Percentiles rank a stretch among this genome's conserved stretches.
These are phyloP conservation scores for Rhadinocentrus ornatus DNA, from an alignment of 2,797 vertebrate species.

Conservation along the genomic window DNA sequence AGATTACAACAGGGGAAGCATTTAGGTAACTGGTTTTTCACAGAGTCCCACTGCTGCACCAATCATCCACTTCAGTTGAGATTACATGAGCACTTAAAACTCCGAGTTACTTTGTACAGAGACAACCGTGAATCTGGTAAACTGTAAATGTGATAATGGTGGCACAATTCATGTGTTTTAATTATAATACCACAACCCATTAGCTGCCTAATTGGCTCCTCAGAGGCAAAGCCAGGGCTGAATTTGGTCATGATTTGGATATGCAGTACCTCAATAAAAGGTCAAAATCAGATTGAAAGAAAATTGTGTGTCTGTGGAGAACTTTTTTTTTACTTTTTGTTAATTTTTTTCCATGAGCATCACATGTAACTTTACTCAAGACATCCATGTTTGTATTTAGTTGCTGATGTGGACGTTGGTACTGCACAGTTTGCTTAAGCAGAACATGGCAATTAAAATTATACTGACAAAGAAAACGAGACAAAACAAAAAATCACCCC, in stretches of 20 bases:
- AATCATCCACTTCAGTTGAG: constrained; percentile 46
- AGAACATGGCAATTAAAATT: not conserved
- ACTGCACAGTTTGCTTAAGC: not conserved
- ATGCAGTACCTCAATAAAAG: not conserved
- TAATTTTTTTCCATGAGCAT: constrained; percentile 13
- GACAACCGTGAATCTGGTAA: constrained; percentile 26
- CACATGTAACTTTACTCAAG: constrained; percentile 20
- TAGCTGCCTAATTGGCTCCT: constrained; percentile 38
- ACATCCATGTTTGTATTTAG: constrained; percentile 14
- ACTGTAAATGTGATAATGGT: constrained; percentile 16
- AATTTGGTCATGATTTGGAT: constrained; percentile 11
- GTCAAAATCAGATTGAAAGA: not conserved
- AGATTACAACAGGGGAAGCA: constrained; percentile 20
- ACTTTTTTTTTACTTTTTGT: not conserved
- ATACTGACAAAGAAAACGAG: not conserved
- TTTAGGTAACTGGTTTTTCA: constrained; percentile 19
- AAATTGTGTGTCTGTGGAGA: not conserved
- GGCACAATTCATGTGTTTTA: constrained; percentile 28
- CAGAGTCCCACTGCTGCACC: constrained; percentile 21
- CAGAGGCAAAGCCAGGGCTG: constrained; percentile 9
- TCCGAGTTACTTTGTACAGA: constrained; percentile 20
- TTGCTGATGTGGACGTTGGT: not conserved
- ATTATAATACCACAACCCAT: constrained; percentile 22
- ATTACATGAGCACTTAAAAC: constrained; percentile 45
- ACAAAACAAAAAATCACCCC: not conserved